phyloP scores from a whole-genome alignment of 2,113 vertebrate species.

The Laticauda colubrina region DNA sequence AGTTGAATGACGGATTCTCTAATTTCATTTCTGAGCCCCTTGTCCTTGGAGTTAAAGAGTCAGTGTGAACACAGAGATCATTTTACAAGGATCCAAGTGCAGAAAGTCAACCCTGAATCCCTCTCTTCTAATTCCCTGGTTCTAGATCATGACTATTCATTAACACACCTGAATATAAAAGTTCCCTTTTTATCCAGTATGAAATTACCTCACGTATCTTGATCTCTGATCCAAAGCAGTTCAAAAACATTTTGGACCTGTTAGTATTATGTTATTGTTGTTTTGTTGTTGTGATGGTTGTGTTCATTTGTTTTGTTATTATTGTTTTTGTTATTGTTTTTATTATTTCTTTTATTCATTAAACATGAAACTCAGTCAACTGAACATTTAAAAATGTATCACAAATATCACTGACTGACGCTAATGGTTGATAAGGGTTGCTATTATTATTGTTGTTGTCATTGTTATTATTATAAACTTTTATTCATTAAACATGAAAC shows the following conservation, averaged over 20 bases:
- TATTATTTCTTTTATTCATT: no score
- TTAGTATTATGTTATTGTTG: no score
- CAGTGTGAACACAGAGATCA: not conserved
- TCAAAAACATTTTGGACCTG: not conserved
- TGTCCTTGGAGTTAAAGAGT: not conserved
- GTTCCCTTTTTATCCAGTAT: not conserved
- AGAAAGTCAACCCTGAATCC: not conserved
- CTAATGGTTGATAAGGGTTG: no score
- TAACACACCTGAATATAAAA: not conserved
- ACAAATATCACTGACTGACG: no score
- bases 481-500: no score
- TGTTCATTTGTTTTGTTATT: no score
- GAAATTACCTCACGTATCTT: not conserved
- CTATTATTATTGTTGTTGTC: no score
- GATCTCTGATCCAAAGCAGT: not conserved
- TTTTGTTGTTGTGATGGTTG: no score
- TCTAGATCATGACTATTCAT: not conserved
- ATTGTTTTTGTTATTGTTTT: no score
- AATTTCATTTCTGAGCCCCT: not conserved
- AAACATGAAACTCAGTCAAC: no score
- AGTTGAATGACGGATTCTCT: not conserved
- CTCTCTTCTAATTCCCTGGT: not conserved
- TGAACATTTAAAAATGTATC: no score
- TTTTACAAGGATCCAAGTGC: not conserved
- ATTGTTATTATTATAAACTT: no score